These are phyloP conservation scores for Microcebus tavaratra DNA, from an alignment of 2,113 vertebrate species.

Conservation along the genomic window DNA sequence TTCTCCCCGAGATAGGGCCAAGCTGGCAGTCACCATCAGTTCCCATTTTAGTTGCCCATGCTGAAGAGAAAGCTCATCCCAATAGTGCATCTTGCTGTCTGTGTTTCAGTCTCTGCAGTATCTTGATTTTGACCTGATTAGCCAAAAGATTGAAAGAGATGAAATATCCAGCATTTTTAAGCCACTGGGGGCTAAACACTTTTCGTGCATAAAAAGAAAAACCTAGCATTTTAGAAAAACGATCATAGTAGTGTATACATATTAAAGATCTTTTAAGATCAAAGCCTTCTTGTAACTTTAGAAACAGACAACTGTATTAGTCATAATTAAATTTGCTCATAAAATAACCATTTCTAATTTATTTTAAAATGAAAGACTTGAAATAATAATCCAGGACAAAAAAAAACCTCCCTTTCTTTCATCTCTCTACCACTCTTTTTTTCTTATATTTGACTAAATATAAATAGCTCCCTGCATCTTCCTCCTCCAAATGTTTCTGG, in stretches of 20 bases:
- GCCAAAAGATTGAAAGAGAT: background rate
- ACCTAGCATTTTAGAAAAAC: background rate
- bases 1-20: background rate
- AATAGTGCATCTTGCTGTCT: no score
- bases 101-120: background rate
- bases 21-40: background rate
- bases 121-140: background rate
- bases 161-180: background rate
- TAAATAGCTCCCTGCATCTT: background rate
- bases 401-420: background rate
- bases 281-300: background rate
- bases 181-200: background rate
- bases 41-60: background rate
- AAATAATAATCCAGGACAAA: background rate
- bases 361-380: background rate
- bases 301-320: background rate
- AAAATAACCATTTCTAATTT: background rate
- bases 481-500: background rate
- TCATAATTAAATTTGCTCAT: background rate
- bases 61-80: background rate
- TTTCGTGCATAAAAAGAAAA: background rate
- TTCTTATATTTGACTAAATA: background rate
- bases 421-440: background rate
- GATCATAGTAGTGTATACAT: background rate
- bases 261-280: background rate